Conservation (phyloP, 2,113 vertebrate species). For the Macquaria ambigua region DNA sequence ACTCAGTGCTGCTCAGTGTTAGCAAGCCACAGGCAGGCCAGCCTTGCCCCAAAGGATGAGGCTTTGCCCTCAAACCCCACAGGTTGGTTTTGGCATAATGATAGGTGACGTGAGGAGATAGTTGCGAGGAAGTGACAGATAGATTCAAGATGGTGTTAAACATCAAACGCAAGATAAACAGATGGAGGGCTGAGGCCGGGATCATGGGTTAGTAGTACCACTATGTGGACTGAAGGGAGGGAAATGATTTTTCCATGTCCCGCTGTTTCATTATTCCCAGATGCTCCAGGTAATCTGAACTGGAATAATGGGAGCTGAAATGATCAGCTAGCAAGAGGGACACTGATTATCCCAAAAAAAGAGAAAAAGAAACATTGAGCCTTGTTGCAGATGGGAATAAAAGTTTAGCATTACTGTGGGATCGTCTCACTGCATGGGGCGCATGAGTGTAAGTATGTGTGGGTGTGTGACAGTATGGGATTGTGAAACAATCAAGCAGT, state of each 20-base stretch:
- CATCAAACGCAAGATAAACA: slow-evolving; percentile 70
- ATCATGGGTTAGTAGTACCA: slow-evolving; percentile 66
- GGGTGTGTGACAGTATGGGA: slow-evolving; percentile 44
- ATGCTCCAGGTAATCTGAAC: slow-evolving; percentile 81
- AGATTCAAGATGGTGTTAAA: slow-evolving; percentile 79
- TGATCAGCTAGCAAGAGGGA: slow-evolving; percentile 68
- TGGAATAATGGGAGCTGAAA: slow-evolving; percentile 66
- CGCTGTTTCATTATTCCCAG: slow-evolving; percentile 79
- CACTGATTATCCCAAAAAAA: slow-evolving; percentile 68
- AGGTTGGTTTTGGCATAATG: slow-evolving; percentile 60
- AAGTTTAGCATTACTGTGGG: slow-evolving; percentile 65
- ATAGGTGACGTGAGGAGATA: slow-evolving; percentile 61
- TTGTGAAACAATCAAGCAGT: no score
- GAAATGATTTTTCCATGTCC: slow-evolving; percentile 81
- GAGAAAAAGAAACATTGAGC: slow-evolving; percentile 19
- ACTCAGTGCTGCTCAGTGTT: slow-evolving; percentile 54
- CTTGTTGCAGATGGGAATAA: slow-evolving; percentile 62
- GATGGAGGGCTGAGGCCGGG: slow-evolving; percentile 56
- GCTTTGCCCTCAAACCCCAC: slow-evolving; percentile 28
- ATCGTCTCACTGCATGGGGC: slow-evolving; percentile 53
- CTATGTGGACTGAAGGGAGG: slow-evolving; percentile 55
- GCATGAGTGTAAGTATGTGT: slow-evolving; percentile 30
- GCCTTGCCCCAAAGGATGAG: slow-evolving; percentile 36
- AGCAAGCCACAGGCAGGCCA: slow-evolving; percentile 27
- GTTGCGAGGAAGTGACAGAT: slow-evolving; percentile 73